phyloP scores from a whole-genome alignment of 2,888 invertebrate species.

The Heliconius ethilla region DNA sequence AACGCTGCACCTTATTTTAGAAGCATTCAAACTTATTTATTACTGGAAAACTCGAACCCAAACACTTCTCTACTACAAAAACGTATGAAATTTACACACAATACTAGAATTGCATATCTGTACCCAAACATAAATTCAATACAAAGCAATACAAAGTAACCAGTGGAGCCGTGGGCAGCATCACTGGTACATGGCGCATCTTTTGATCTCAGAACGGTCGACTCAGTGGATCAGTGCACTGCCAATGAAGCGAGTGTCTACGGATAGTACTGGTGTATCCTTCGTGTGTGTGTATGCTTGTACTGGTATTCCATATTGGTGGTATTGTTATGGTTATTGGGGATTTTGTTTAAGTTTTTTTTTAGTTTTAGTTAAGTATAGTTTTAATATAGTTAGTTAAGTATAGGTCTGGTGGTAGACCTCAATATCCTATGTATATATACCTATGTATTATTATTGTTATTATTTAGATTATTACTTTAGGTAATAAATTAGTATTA shows the following conservation, averaged over 20 bases:
- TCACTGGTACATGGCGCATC: slow-evolving; percentile 29
- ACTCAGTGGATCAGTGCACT: slow-evolving; percentile 38
- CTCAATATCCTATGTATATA: too few species aligned
- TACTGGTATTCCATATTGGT: background rate
- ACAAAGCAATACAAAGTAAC: slow-evolving; percentile 18
- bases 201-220: slow-evolving; percentile 43
- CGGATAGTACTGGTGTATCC: background rate
- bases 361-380: too few species aligned
- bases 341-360: too few species aligned
- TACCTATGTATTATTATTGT: too few species aligned
- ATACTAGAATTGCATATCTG: background rate
- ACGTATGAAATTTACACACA: background rate
- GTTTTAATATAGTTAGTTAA: too few species aligned
- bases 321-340: background rate
- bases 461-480: too few species aligned
- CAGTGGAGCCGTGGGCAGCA: slow-evolving; percentile 3
- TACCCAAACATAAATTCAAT: background rate
- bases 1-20: too few species aligned
- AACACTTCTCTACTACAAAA: background rate
- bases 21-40: too few species aligned
- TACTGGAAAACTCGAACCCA: too few species aligned
- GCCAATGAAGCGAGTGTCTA: slow-evolving; percentile 38
- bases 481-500: too few species aligned
- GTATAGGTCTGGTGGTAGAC: too few species aligned
- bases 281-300: background rate